phyloP scores from a whole-genome alignment of 2,113 vertebrate species.

The Embiotoca jacksoni region DNA sequence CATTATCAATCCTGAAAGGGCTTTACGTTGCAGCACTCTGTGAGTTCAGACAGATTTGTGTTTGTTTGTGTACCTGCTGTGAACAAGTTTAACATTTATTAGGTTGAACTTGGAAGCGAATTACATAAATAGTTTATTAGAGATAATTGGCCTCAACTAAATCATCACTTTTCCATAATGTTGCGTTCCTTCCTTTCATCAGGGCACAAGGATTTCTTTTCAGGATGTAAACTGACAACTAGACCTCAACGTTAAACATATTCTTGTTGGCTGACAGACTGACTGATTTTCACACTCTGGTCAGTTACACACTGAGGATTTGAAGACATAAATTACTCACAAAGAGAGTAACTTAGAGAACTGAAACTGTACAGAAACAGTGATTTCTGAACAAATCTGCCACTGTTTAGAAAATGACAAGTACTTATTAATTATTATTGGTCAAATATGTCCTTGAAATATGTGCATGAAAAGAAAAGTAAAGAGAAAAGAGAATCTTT shows the following conservation, averaged over 20 bases:
- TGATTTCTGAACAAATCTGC: no score
- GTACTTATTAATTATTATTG: no score
- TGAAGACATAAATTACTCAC: background rate
- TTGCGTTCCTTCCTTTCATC: conserved; percentile 62
- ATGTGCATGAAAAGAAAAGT: no score
- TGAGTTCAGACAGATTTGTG: conserved; percentile 62
- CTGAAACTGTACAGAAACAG: no score
- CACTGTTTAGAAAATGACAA: background rate
- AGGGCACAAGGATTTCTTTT: conserved; percentile 72
- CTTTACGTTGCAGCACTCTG: conserved; percentile 55
- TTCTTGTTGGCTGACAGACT: conserved; percentile 36
- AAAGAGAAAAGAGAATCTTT: no score
- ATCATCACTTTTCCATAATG: conserved; percentile 47
- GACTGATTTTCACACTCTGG: conserved; percentile 3
- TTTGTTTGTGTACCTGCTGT: conserved; percentile 67
- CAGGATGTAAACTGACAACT: conserved; percentile 40
- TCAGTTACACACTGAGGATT: background rate
- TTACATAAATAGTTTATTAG: conserved; percentile 78
- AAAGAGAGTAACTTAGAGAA: no score
- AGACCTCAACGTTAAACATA: conserved; percentile 13
- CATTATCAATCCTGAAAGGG: conserved; percentile 66
- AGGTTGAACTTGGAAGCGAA: conserved; percentile 59
- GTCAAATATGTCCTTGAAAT: background rate
- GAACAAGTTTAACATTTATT: conserved; percentile 73
- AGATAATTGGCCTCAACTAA: conserved; percentile 71